Base-by-base conservation (phyloP, 2,888 invertebrate species). In the Argyresthia goedartella region DNA sequence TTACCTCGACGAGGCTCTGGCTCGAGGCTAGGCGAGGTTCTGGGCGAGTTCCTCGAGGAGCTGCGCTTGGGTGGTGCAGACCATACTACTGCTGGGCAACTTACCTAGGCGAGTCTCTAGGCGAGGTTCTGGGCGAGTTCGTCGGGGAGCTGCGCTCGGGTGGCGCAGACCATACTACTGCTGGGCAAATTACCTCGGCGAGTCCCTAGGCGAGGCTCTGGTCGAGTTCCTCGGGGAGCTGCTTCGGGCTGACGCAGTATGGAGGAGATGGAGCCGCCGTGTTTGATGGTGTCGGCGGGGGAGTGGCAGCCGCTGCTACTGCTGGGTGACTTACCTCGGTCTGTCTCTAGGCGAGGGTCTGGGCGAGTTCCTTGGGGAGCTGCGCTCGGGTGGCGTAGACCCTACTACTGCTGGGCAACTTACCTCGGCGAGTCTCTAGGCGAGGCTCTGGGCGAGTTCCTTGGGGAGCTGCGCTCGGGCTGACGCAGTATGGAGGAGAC, bases 371-470 rank as follows among this genome's bases (percentile, higher is more conserved):
- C n/a, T n/a, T n/a, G 16, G 75, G 70, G 52, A 86, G 73, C 57
- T 88, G 79, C 50, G 82, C 82, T 81, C 39, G 87, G 87, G 64
- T 84, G 79, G 14, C 82, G 73, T 92, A 92, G 72, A 93, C 93
- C 69, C 93, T 93, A 87, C 93, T 92, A 88, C 91, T 94, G 90
- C 93, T 94, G 90, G 94, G n/a, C n/a, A n/a, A n/a, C n/a, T n/a
- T n/a, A n/a, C n/a, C 81, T 75, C 45, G 84, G 85, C 0, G 81
- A 81, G 49, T 76, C 73, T 49, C 88, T 67, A 11, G 84, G 82
- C 0, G 71, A 71, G 42, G 65, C 64, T 59, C 58, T 50, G 11
- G 59, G 56, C 34, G 62, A 64, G 47, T 58, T 56, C 52, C 75
- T 69, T 50, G 79, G 73, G 15, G 88, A 86, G 48, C 73, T 73